Evolutionary conservation across 2,888 invertebrate genomes (phyloP), one percentile per base, ranked within the genome.

Genomic region (Oligia latruncula): DNA sequence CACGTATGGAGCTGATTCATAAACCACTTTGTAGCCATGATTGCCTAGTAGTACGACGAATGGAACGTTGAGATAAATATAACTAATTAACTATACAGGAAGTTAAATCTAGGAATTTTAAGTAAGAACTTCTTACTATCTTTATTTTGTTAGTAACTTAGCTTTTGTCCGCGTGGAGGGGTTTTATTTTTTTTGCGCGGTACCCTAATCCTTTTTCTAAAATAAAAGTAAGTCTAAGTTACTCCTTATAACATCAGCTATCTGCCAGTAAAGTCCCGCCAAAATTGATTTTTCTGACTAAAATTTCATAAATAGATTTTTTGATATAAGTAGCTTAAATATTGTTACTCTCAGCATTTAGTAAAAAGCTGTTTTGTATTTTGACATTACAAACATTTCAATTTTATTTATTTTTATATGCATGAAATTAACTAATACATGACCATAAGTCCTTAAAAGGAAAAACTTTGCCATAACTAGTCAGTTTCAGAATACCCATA

Each of bases 1-100:
- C 29, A 46, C 11, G 11, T 46, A 46, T 46, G 46, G 43, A 81
- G 52, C 40, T 81, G 71, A 81, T 52, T 67, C 82, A 81, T 71
- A 15, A 20, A 35, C 13, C 20, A 1, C 40, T 29, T 4, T 15
- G 17, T 15, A 46, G 0, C 1, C 74, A 58, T 78, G 46, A n/a
- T 71, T 29, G 60, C 73, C 78, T 77, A 43, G 70, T 52, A 52
- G 52, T 81, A 72, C 35, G 6, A 17, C 9, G 17, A 65, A 29
- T 65, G 40, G 4, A 43, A 58, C 29, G 3, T 29, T 17, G 62
- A 52, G 23, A 17, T 35, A 9, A 73, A 62, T 40, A 43, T 1
- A 71, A 40, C 29, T 29, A 29, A 29, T 29, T 29, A 29, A 29
- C 40, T 58, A 58, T 13, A 40, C 20, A 64, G 23, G 35, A 35